Conservation (phyloP, 1,140 invertebrate genomes). For the Mercenaria mercenaria region DNA sequence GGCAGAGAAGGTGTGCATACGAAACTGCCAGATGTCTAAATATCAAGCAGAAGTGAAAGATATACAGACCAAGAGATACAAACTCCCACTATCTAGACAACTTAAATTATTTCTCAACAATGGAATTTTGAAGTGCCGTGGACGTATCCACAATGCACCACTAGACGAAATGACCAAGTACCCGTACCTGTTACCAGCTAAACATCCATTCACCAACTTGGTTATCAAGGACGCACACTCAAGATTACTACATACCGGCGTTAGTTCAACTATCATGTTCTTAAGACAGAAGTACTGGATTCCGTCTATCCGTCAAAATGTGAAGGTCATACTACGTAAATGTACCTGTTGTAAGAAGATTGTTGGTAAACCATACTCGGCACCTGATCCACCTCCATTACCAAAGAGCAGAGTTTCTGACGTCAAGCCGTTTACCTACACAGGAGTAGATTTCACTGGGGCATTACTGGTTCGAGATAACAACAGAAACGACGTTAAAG, state of each 20-base stretch:
- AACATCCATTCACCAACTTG: neutral
- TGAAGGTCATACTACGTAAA: neutral
- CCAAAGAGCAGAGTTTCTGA: neutral
- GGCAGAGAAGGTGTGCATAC: neutral
- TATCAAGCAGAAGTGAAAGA: too few species aligned
- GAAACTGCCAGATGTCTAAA: too few species aligned
- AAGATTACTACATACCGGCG: neutral
- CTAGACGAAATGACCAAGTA: neutral
- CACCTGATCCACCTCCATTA: constrained; percentile 4
- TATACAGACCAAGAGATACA: too few species aligned
- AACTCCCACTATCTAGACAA: too few species aligned
- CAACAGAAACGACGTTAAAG: neutral
- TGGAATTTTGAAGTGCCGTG: too few species aligned
- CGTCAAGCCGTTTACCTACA: neutral
- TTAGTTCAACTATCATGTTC: neutral
- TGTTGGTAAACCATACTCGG: neutral
- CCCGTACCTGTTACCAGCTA: neutral
- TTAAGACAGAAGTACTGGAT: constrained; percentile 34
- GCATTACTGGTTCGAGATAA: neutral
- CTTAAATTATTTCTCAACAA: too few species aligned
- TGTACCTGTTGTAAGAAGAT: neutral
- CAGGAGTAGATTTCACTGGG: neutral
- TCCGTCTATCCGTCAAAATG: neutral
- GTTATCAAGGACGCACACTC: neutral
- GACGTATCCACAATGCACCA: too few species aligned